Base-by-base conservation (phyloP, 2,888 invertebrate genomes). In the Caenorhabditis plicata region DNA sequence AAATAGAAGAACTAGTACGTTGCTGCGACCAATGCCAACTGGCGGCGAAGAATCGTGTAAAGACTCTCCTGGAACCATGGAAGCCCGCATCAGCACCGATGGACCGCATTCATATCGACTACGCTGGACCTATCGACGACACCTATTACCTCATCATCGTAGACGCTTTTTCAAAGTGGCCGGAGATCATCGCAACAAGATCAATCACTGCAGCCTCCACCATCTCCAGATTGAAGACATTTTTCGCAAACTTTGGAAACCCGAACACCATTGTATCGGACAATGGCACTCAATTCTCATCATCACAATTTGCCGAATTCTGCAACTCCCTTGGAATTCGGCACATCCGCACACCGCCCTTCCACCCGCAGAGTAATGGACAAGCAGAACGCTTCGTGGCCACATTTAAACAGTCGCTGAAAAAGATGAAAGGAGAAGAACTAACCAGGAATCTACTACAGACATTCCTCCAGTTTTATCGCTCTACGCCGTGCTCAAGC, bases 111-210 rank as follows among this genome's bases (percentile, higher is more conserved):
- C 83, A 84, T 68, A 69, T 82, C 15, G 83, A 84, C 65, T 83
- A 81, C 71, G 81, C 82, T n/a, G 83, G 82, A 9, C 82, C 81
- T 23, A 57, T 81, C 33, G 39, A 72, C 5, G 75, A 69, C 9
- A 53, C 51, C 7, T 75, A 73, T 69, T 73, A 80, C 26, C 53
- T 82, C 4, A 63, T 83, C 15, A 62, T 83, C 7, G 76, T 81
- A 3, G 83, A 83, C 60, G 72, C 81, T 9, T 76, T 73, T 58
- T 81, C 82, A 0, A 84, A 83, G 54, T 84, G 82, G 82, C 74
- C 80, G 1, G 82, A 83, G 66, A 76, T 81, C 3, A 40, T 64
- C 3, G 20, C 43, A 13, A 64, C 71, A 47, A 29, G 32, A 0
- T 27, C 26, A 1, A 57, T 58, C 11, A 63, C 68, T 3, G 38